These are phyloP conservation scores for Mergus octosetaceus DNA, from an alignment of 2,797 vertebrate species.

Conservation along the genomic window DNA sequence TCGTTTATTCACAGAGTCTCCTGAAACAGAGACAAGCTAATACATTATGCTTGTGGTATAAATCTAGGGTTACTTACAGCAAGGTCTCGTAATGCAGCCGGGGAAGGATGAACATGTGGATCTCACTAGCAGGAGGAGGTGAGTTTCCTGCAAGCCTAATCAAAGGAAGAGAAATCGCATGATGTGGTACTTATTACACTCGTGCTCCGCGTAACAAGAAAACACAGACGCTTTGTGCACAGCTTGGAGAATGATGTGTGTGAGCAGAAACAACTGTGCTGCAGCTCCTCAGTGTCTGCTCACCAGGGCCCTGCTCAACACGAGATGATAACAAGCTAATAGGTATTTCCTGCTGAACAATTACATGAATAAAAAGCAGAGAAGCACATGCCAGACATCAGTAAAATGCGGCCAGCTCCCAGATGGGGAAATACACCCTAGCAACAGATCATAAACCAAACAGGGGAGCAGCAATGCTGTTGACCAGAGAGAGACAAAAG, in stretches of 20 bases:
- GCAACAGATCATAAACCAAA: conserved; percentile 56
- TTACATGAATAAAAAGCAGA: conserved; percentile 55
- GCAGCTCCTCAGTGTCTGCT: conserved; percentile 26
- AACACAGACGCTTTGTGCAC: background rate
- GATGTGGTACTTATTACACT: background rate
- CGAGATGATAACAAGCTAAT: conserved; percentile 64
- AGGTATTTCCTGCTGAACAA: conserved; percentile 61
- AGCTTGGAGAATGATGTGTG: conserved; percentile 24
- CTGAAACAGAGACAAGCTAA: background rate
- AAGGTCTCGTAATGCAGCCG: background rate
- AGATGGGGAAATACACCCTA: conserved; percentile 36
- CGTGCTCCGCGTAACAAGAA: background rate
- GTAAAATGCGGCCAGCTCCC: conserved; percentile 16
- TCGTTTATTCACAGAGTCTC: background rate
- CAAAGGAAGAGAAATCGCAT: conserved; percentile 29
- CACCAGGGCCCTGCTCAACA: conserved; percentile 15
- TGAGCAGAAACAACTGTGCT: conserved; percentile 48
- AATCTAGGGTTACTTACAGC: background rate
- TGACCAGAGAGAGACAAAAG: background rate
- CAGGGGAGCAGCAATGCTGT: background rate
- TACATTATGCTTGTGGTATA: background rate
- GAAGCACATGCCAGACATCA: conserved; percentile 50
- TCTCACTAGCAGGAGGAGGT: background rate
- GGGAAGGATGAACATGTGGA: background rate
- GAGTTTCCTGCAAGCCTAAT: background rate